Base-by-base conservation (phyloP, 2,797 vertebrate genomes). In the Stomatorhinus walkeri region DNA sequence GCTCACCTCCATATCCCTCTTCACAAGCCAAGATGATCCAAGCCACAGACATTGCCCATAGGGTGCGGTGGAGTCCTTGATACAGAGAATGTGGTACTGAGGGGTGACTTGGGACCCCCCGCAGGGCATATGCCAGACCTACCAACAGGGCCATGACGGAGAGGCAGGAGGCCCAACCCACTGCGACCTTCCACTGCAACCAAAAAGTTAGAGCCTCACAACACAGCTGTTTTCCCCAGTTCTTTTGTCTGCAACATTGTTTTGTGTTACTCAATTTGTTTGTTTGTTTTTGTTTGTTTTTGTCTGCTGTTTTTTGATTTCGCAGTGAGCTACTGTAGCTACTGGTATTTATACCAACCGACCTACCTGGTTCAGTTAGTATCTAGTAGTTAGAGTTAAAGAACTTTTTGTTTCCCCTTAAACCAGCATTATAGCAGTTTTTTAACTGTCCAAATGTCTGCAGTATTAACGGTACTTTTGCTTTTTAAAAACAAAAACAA, bases 21-120 rank as follows among this genome's bases (percentile, higher is more conserved):
- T 96, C 96, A 90, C 96, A 97, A 0, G 96, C 95, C 14, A 97
- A 86, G 89, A 97, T 93, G 90, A 98, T 93, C 96, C 97, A 97
- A 89, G 94, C 93, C 85, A 97, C 92, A 4, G 95, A 94, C 1
- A 93, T 90, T 0, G 95, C 96, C 97, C 97, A 97, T 52, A 97
- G 85, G 0, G 94, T 93, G 89, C 97, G 91, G 91, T 97, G 97
- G n/a, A 96, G 91, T 0, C 96, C 97, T 92, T 98, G 97, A 92
- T 97, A 98, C 79, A 96, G 19, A 0, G 95, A 96, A 1, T 94
- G 91, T 0, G 94, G 88, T 0, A 91, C 87, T 0, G 95, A 95
- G 0, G 92, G 93, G 48, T 93, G 88, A 1, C 88, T 32, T 0
- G 95, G 93, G 1, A 93, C 89, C 0, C 95, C 96, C 36, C 93